Evolutionary conservation across 2,113 vertebrate genomes (phyloP), one percentile per base, ranked within the genome.

Genomic region (Neolamprologus kungweensis): DNA sequence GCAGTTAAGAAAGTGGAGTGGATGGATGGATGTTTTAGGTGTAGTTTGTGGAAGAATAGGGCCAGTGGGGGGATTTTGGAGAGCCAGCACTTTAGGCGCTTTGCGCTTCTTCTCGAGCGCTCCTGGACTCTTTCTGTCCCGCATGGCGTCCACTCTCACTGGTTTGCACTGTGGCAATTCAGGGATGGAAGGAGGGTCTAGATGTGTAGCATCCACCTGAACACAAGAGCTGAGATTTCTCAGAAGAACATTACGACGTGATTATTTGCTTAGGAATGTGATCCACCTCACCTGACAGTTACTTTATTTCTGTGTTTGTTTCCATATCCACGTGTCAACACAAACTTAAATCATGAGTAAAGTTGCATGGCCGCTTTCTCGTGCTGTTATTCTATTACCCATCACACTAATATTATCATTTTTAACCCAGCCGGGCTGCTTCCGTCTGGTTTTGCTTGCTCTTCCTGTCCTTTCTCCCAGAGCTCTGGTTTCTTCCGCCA

Each of bases 41-140:
- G 33, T 65, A 65, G 60, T 65, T 7, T 19, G 60, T 35, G 60
- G 31, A 35, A n/a, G 58, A 63, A 35, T 63, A 19, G 60, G 60
- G 4, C 31, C 35, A 68, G 19, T 68, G 35, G n/a, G 35, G 33
- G 19, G 19, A 63, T 63, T 7, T 63, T 63, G 28, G 60, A 37
- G 0, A 65, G 28, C 58, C 0, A 0, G 10, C 1, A 0, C 19
- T 33, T 63, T 33, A 63, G 4, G 28, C 0, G 9, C 7, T 4
- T 40, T 40, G 35, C 1, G 3, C 63, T 68, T 37, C 35, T 68
- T 68, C 63, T 9, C 1, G 3, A 37, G 33, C 0, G 3, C 33
- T 68, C 60, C 60, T 35, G 31, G 0, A 37, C 60, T 65, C 9
- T 40, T 68, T 40, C 63, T 40, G 7, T 68, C 63, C 35, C 40